Conservation (phyloP, 1,140 invertebrate genomes). For the Drosophila saltans region DNA sequence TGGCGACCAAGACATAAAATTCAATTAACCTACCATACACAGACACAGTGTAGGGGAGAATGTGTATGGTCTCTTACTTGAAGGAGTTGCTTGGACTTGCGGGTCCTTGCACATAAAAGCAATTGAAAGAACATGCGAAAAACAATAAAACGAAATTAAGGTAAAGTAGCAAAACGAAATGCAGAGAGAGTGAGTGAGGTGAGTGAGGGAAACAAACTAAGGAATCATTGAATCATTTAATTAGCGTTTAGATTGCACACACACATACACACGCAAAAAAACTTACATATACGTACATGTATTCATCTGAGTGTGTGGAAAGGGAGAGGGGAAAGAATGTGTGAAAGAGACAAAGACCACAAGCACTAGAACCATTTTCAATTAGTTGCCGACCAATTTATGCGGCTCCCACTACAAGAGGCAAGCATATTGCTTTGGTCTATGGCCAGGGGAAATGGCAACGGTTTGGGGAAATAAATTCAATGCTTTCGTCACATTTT, state of each 20-base stretch:
- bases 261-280: background rate
- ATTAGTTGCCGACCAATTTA: slow-evolving; percentile 27
- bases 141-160: slow-evolving; percentile 45
- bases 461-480: slow-evolving; percentile 13
- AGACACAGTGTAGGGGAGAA: slow-evolving; percentile 5
- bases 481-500: slow-evolving; percentile 19
- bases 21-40: slow-evolving; percentile 16
- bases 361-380: slow-evolving; percentile 24
- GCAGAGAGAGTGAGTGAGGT: background rate
- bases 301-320: background rate
- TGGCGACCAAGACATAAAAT: slow-evolving; percentile 8
- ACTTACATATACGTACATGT: background rate
- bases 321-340: background rate
- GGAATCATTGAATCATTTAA: slow-evolving; percentile 55
- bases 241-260: slow-evolving; percentile 40
- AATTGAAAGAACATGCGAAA: slow-evolving; percentile 37
- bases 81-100: slow-evolving; percentile 21
- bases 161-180: slow-evolving; percentile 22
- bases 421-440: background rate
- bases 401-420: slow-evolving; percentile 21
- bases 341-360: slow-evolving; percentile 5
- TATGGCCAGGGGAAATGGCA: background rate
- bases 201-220: slow-evolving; percentile 6
- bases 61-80: slow-evolving; percentile 13
- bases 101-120: slow-evolving; percentile 22